Base-by-base conservation (phyloP, 2,113 vertebrate species). In the Ameiurus melas region DNA sequence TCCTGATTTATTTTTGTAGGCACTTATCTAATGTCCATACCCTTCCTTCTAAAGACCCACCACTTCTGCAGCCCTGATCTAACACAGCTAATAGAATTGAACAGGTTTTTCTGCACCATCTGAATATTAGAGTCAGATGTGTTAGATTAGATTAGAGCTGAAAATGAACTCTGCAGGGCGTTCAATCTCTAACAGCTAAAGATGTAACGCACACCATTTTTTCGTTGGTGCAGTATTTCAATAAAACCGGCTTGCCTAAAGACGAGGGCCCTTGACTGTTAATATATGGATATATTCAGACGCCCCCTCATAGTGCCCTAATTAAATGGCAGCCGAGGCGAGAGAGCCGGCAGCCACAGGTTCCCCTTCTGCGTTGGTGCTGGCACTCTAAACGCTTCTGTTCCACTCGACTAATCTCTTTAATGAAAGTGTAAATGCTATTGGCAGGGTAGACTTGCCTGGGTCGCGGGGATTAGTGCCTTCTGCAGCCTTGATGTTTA, bases 341-440 rank as follows among this genome's bases (percentile, higher is more conserved):
- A 88, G 87, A 19, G 90, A 85, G 36, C 47, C 90, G 86, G 90
- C 91, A 90, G 93, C 93, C 93, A 93, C 93, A 93, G 92, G 93
- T 94, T 93, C 86, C 83, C 81, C 77, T 90, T 91, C 92, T 87
- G 87, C 94, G 93, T 94, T 94, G 91, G 91, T 89, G 92, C 92
- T 70, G 90, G 89, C 90, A 89, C 73, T 92, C 91, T 89, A 93
- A 94, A 95, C 92, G 93, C 93, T 94, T 93, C 88, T 83, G 93
- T 94, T 96, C 93, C 90, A 92, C 94, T 92, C 87, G 93, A 91
- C 93, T 95, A 93, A 93, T 92, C 94, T 91, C 94, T 94, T 95
- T 95, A 96, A 96, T 96, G 95, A 95, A 95, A 94, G 94, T 91
- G 92, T 94, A 95, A 96, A 95, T 92, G 93, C 91, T 93, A 94